These are phyloP conservation scores for Engystomops pustulosus DNA, from an alignment of 2,113 vertebrate species.

Conservation along the genomic window DNA sequence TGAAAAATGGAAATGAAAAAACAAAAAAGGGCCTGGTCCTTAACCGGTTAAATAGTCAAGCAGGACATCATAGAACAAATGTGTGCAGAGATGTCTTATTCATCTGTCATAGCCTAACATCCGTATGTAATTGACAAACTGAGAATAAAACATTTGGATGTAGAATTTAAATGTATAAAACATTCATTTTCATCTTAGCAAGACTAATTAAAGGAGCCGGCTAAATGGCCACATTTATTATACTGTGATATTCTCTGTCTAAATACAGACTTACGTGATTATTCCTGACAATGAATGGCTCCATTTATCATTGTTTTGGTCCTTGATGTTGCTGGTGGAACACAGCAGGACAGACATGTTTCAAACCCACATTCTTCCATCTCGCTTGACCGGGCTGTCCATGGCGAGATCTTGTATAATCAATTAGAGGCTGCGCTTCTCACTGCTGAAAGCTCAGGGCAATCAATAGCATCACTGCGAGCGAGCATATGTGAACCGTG, in stretches of 20 bases:
- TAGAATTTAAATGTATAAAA: not conserved
- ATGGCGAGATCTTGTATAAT: conserved; percentile 64
- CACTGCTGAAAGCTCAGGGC: conserved; percentile 62
- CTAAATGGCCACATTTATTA: conserved; percentile 16
- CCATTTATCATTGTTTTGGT: conserved; percentile 33
- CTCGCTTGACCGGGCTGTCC: conserved; percentile 64
- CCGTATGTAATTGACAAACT: not conserved
- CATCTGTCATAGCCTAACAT: not conserved
- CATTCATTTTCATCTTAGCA: not conserved
- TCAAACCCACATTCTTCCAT: conserved; percentile 59
- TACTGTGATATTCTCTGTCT: conserved; percentile 4
- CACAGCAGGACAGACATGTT: conserved; percentile 60
- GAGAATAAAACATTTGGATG: not conserved
- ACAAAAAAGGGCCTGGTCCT: too few species aligned
- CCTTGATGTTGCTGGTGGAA: not conserved
- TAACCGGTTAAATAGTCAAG: too few species aligned
- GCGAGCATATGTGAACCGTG: conserved; percentile 58
- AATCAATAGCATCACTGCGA: conserved; percentile 63
- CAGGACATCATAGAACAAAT: not conserved
- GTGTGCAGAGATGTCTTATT: not conserved
- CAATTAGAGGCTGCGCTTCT: conserved; percentile 67
- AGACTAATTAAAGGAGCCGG: conserved; percentile 23
- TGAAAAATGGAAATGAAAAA: too few species aligned
- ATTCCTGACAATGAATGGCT: not conserved
- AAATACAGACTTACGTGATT: conserved; percentile 24